Percentiles rank a stretch among this genome's conserved stretches.
Evolutionary conservation across 2,888 invertebrate species (phyloP).

Genomic region (Xestia xanthographa): DNA sequence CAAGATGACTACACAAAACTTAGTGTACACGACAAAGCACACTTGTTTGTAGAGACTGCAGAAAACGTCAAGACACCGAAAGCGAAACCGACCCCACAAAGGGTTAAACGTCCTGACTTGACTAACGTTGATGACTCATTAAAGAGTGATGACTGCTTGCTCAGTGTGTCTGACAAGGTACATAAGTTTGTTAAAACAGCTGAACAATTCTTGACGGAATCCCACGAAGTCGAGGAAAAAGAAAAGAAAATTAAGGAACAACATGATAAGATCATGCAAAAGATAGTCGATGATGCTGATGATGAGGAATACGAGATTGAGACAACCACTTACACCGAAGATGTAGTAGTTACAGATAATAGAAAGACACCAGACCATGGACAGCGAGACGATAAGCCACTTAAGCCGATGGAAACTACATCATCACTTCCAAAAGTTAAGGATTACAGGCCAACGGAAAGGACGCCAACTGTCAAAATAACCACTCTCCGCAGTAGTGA

Average conservation of each 20-base stretch:
- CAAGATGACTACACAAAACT: slow-evolving; percentile 88
- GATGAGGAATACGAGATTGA: slow-evolving; percentile 70
- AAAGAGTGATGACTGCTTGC: slow-evolving; percentile 90
- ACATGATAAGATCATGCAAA: slow-evolving; percentile 86
- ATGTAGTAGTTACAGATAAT: slow-evolving; percentile 46
- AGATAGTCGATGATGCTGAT: slow-evolving; percentile 78
- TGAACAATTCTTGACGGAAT: slow-evolving; percentile 87
- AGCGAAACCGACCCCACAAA: slow-evolving; percentile 78
- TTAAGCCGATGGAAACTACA: slow-evolving; percentile 75
- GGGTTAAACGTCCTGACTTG: slow-evolving; percentile 88
- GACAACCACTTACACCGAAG: slow-evolving; percentile 57
- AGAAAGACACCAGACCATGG: slow-evolving; percentile 55
- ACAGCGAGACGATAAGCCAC: slow-evolving; percentile 66
- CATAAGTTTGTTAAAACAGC: slow-evolving; percentile 92
- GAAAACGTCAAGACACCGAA: slow-evolving; percentile 88
- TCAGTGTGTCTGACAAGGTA: slow-evolving; percentile 92
- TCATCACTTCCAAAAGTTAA: slow-evolving; percentile 76
- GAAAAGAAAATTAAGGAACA: slow-evolving; percentile 84
- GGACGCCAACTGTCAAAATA: slow-evolving; percentile 79
- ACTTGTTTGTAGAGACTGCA: slow-evolving; percentile 91
- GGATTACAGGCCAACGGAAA: slow-evolving; percentile 73
- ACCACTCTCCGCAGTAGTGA: slow-evolving; percentile 90
- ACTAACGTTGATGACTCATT: slow-evolving; percentile 90
- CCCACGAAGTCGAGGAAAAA: slow-evolving; percentile 80
- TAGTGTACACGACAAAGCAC: slow-evolving; percentile 92